Evolutionary conservation across 2,113 vertebrate species (phyloP).

Genomic region (Corvus cornix): DNA sequence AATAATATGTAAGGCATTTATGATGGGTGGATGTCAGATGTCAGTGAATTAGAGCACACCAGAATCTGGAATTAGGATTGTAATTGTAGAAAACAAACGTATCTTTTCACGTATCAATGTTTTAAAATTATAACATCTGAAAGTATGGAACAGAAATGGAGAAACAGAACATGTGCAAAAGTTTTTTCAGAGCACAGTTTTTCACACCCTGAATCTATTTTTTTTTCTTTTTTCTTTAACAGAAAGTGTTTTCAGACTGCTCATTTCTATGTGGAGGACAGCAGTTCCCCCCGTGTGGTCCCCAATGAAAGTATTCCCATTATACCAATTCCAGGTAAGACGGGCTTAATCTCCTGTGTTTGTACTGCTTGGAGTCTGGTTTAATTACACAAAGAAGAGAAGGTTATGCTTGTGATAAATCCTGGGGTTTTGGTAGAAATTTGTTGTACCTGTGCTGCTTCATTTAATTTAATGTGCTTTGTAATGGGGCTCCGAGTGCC

Average conservation of each 20-base stretch:
- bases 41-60: not conserved
- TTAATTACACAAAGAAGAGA: not conserved
- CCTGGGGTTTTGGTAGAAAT: not conserved
- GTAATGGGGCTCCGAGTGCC: not conserved
- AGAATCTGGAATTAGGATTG: not conserved
- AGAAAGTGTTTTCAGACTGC: slow-evolving; percentile 99
- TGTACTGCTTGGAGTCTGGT: not conserved
- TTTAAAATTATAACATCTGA: not conserved
- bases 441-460: not conserved
- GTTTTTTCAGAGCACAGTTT: not conserved
- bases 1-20: not conserved
- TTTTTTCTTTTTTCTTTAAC: slow-evolving; percentile 41
- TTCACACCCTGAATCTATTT: not conserved
- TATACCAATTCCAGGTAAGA: slow-evolving; percentile 94
- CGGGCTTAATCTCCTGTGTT: not conserved
- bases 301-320: slow-evolving; percentile 95
- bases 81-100: not conserved
- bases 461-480: not conserved
- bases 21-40: not conserved
- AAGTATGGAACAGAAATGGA: not conserved
- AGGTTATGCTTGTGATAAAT: slow-evolving; percentile 12
- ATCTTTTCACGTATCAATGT: not conserved
- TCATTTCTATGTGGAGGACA: slow-evolving; percentile 98
- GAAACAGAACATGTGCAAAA: not conserved
- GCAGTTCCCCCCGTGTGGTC: slow-evolving; percentile 93